Evolutionary conservation across 1,140 invertebrate species (phyloP), one percentile per base, ranked within the genome.

Genomic region (Globodera rostochiensis): DNA sequence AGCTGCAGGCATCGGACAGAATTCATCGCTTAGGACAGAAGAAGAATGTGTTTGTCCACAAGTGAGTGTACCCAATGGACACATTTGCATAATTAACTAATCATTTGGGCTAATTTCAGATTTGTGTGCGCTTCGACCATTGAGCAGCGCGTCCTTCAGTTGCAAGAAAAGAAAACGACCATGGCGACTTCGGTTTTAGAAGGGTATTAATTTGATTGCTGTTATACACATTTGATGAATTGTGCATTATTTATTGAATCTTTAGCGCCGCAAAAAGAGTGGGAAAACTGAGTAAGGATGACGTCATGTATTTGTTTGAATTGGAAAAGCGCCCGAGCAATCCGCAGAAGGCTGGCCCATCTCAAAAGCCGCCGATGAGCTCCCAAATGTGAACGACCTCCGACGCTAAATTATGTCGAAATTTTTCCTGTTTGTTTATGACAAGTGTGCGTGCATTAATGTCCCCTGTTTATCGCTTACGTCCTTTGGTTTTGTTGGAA

Each of bases 1-100:
- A 97, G 91, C 91, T 93, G 6, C 95, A 98, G 90, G 95, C 95
- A 0, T 95, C 94, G 91, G 95, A 97, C 91, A 91, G 95, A 70
- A 94, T 97, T 71, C 95, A 96, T 91, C 91, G 96, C 50, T 93
- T 96, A 71, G 96, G 96, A 0, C 96, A 98, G 89, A 93, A 89
- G 19, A 94, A 94, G 88, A 88, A 92, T 87, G 95, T 96, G 0
- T 92, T 92, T 77, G 93, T 97, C 71, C 95, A 96, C 89, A 95
- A 94, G 94, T 94, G 90, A 89, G 88, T 86, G 6, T 36, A 36
- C 36, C 36, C 36, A 36, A 50, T 19, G 66, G 9, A 78, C 36
- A 11, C 69, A 13, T 19, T n/a, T 46, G 13, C 57, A 36, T 49
- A 19, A 13, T 81, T 6, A 36, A 4, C 25, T 45, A 6, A 77